Evolutionary conservation across 2,113 vertebrate species (phyloP).

Genomic region (Caracal caracal): DNA sequence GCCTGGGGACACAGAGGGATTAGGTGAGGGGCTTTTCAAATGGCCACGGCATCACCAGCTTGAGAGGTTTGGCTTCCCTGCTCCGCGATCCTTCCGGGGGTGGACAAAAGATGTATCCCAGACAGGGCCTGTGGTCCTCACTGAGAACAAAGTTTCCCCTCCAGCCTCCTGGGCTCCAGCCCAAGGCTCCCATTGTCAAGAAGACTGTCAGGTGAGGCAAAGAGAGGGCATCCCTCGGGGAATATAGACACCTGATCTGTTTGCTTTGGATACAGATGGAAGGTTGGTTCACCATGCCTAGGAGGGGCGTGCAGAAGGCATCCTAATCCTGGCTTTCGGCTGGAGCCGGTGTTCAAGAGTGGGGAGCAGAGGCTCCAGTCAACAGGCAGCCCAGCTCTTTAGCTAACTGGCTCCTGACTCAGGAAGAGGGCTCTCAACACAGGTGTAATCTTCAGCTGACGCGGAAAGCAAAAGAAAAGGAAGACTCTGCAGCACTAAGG

Average conservation of each 20-base stretch:
- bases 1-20: conserved; percentile 81
- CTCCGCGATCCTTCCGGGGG: neutral
- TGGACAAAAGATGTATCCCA: neutral
- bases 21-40: neutral
- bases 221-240: neutral
- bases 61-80: neutral
- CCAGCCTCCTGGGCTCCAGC: neutral
- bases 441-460: neutral
- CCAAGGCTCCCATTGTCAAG: neutral
- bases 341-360: neutral
- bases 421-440: neutral
- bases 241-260: neutral
- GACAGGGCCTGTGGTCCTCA: neutral
- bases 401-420: neutral
- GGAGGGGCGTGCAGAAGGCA: neutral
- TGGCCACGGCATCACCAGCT: neutral
- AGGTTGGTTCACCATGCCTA: neutral
- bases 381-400: neutral
- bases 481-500: neutral
- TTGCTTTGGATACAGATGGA: conserved; percentile 31
- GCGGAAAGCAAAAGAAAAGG: neutral
- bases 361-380: neutral
- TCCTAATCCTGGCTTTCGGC: neutral
- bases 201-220: neutral
- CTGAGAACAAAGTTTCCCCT: neutral